Evolutionary conservation across 2,888 invertebrate species (phyloP).

Genomic region (Rotaria magnacalcarata): DNA sequence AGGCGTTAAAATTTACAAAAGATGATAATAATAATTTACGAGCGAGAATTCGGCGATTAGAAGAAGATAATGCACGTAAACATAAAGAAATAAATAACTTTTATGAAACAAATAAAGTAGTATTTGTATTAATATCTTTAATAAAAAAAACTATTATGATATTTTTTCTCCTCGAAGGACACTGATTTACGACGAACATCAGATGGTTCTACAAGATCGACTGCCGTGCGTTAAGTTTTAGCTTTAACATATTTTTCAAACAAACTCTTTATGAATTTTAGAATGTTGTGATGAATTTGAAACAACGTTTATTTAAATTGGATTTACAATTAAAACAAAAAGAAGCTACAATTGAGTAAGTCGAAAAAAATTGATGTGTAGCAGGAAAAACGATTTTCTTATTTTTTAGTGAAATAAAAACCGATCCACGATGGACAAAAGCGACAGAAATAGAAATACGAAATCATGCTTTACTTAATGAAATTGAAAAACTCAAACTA

Average conservation of each 20-base stretch:
- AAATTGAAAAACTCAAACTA: constrained; percentile 1
- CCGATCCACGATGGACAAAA: constrained; percentile 21
- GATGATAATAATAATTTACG: constrained; percentile 17
- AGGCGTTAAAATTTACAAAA: not conserved
- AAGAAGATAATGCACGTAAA: constrained; percentile 18
- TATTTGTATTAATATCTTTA: not conserved
- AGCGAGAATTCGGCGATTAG: not conserved
- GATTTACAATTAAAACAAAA: constrained; percentile 6
- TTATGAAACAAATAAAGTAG: not conserved
- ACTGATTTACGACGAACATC: not conserved
- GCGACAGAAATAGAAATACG: not conserved
- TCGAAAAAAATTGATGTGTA: not conserved
- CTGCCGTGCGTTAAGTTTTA: too few species aligned
- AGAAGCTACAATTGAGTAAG: constrained; percentile 5
- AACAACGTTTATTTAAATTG: constrained; percentile 21
- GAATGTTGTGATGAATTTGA: constrained; percentile 23
- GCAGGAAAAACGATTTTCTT: not conserved
- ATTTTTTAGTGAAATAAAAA: not conserved
- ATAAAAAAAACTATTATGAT: too few species aligned
- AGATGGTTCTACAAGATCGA: not conserved
- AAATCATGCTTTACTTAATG: constrained; percentile 27
- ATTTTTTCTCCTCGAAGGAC: not conserved
- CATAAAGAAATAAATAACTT: not conserved
- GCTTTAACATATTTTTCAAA: too few species aligned
- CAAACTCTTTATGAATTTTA: not conserved